These are phyloP conservation scores for Troides oblongomaculatus DNA, from an alignment of 2,888 invertebrate genomes.

Conservation along the genomic window DNA sequence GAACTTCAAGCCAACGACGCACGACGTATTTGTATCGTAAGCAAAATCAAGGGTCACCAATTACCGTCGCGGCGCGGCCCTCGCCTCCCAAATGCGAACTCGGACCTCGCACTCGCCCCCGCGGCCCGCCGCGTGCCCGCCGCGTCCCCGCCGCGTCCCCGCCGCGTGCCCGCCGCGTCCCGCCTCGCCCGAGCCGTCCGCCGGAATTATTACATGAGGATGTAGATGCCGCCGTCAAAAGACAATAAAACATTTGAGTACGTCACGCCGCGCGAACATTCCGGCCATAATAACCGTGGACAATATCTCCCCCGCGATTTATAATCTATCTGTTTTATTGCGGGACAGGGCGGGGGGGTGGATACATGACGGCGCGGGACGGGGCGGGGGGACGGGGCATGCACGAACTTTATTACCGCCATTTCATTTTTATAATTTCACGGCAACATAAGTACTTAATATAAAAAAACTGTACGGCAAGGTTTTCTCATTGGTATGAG, in stretches of 20 bases:
- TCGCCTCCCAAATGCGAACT: too few relatives aligned
- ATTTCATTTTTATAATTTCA: conserved; percentile 29
- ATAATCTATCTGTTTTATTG: conserved; percentile 57
- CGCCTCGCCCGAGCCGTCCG: conserved; percentile 8
- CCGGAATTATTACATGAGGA: conserved; percentile 58
- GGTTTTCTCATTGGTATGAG: background rate
- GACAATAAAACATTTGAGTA: conserved; percentile 72
- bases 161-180: background rate
- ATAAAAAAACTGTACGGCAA: background rate
- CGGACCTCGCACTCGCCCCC: too few relatives aligned
- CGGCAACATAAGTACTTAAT: conserved; percentile 11
- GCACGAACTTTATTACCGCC: conserved; percentile 27
- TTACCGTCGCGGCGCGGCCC: too few relatives aligned
- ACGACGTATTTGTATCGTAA: too few relatives aligned
- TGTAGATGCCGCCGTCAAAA: conserved; percentile 63
- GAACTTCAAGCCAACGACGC: too few relatives aligned
- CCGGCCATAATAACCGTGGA: conserved; percentile 59
- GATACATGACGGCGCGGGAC: background rate
- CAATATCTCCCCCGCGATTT: conserved; percentile 69
- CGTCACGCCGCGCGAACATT: conserved; percentile 63
- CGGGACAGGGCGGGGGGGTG: conserved; percentile 45
- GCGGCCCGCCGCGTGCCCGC: background rate
- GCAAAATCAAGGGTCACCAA: too few relatives aligned
- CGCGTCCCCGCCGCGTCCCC: background rate
- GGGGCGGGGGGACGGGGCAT: background rate